phyloP scores from a whole-genome alignment of 2,888 invertebrate genomes.

The Rotaria sp. region DNA sequence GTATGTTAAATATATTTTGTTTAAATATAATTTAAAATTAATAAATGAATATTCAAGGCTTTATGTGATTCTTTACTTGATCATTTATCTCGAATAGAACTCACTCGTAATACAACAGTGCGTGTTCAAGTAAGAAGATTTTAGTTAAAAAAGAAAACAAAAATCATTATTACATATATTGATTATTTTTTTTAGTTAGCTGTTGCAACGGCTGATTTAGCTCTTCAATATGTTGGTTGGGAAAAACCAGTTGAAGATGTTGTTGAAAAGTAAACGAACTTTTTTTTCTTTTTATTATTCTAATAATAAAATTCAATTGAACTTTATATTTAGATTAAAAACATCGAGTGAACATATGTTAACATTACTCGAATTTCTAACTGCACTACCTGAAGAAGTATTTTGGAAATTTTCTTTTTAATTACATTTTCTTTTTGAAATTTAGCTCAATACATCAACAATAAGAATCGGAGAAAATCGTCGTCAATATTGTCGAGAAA shows the following conservation, averaged over 20 bases:
- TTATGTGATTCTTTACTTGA: constrained; percentile 26
- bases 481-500: constrained; percentile 18
- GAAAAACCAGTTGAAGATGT: constrained; percentile 25
- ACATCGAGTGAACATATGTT: constrained; percentile 23
- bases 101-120: not conserved
- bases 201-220: constrained; percentile 19
- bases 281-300: not conserved
- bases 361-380: constrained; percentile 21
- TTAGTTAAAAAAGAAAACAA: not conserved
- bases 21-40: not conserved
- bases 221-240: constrained; percentile 26
- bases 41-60: not conserved
- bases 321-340: not conserved
- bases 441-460: constrained; percentile 1
- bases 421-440: no score
- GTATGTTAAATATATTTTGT: not conserved
- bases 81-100: not conserved
- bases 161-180: no score
- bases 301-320: not conserved
- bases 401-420: no score
- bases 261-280: not conserved
- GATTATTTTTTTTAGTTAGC: not conserved
- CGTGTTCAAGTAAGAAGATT: not conserved
- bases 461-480: constrained; percentile 16
- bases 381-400: constrained; percentile 13